Evolutionary conservation across 1,140 invertebrate genomes (phyloP), one percentile per base, ranked within the genome.

Genomic region (Megalopta genalis): DNA sequence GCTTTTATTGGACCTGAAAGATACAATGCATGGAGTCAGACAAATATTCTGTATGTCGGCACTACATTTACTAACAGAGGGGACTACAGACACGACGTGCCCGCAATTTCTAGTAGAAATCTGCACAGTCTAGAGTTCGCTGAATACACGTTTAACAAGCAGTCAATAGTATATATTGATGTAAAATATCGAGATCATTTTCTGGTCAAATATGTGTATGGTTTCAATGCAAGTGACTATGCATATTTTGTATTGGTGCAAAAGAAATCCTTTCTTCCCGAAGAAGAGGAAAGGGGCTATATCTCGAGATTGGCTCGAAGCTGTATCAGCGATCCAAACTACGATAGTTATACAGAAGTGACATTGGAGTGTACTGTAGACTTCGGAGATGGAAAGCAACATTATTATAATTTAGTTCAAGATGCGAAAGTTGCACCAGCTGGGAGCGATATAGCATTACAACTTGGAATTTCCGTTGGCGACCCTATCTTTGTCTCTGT

Each of bases 211-310:
- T 99, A 99, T 91, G 95, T 99, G 3, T 99, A 98, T 93, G 98
- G 98, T 16, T 99, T 99, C 90, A 97, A 98, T 91, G 97, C 97
- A 3, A 97, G 96, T 87, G 96, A 97, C 79, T 99, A 98, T 93
- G 97, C 98, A 6, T 99, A 99, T 91, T 99, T 99, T 93, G 95
- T 98, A 18, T 95, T 98, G 59, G 97, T 99, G 27, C 98, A 99
- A 92, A 98, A 98, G 90, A 95, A 97, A 86, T 98, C 97, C 7
- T 97, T 97, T 89, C 94, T 98, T 32, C 96, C 97, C 21, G 96
- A 96, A 3, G 96, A 97, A 88, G 97, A 98, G 87, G 97, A 98
- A 90, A 93, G 95, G 37, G 98, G 98, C 42, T 99, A 98, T 93
- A 96, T 98, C 42, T 97, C 98, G 0, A 95, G 98, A 39, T 93